phyloP scores from a whole-genome alignment of 2,113 vertebrate genomes.

The Macaca nemestrina region DNA sequence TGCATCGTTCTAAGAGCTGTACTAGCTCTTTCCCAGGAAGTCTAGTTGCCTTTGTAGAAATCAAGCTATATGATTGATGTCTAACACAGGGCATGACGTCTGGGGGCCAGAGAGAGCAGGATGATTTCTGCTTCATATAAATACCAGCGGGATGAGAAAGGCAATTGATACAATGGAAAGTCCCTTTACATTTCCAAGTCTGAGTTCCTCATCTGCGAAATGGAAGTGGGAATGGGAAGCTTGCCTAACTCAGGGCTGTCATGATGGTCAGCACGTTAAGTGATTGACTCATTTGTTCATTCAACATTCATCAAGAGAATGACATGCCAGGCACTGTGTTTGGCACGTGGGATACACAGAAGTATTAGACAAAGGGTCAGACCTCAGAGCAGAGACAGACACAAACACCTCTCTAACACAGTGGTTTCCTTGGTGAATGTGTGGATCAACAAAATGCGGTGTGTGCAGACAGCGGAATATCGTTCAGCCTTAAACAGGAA shows the following conservation, averaged over 20 bases:
- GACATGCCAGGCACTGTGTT: background rate
- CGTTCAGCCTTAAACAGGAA: background rate
- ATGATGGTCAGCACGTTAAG: accelerated
- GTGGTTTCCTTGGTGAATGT: background rate
- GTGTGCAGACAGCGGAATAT: background rate
- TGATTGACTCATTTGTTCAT: background rate
- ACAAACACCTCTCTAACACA: background rate
- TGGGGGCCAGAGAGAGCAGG: background rate
- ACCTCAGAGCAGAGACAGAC: background rate
- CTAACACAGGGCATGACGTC: background rate
- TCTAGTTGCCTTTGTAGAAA: background rate
- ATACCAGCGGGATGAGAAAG: background rate
- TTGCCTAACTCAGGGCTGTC: background rate
- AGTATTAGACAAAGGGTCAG: background rate
- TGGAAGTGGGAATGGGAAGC: background rate
- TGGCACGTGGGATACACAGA: background rate
- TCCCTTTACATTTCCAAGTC: background rate
- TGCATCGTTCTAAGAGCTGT: background rate
- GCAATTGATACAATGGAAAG: background rate
- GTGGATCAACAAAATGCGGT: too few species aligned
- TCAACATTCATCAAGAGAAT: background rate
- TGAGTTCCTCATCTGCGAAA: background rate
- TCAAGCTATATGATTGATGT: background rate
- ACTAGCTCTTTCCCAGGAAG: background rate
- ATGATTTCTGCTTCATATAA: background rate